These are phyloP conservation scores for Ochropleura plecta DNA, from an alignment of 2,888 invertebrate genomes.

Conservation along the genomic window DNA sequence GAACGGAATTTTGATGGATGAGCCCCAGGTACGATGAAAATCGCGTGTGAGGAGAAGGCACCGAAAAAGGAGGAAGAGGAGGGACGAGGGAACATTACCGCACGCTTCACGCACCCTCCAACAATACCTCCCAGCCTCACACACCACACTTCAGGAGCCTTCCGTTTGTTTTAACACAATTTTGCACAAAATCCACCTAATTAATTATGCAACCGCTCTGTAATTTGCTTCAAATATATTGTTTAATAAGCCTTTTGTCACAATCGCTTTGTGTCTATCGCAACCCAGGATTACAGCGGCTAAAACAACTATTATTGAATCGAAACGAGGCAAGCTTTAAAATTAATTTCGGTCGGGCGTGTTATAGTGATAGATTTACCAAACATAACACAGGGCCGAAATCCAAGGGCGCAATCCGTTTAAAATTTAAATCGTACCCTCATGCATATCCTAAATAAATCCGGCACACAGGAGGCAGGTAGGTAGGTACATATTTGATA, in stretches of 20 bases:
- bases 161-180: conserved; percentile 66
- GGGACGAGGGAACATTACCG: conserved; percentile 58
- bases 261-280: conserved; percentile 73
- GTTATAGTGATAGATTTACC: conserved; percentile 88
- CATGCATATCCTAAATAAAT: conserved; percentile 91
- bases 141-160: conserved; percentile 59
- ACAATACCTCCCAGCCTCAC: conserved; percentile 64
- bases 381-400: conserved; percentile 86
- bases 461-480: conserved; percentile 85
- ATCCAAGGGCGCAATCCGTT: conserved; percentile 90
- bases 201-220: conserved; percentile 72
- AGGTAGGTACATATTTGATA: conserved; percentile 90
- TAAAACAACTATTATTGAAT: conserved; percentile 85
- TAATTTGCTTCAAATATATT: conserved; percentile 75
- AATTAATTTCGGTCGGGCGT: conserved; percentile 73
- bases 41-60: conserved; percentile 42
- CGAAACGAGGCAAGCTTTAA: conserved; percentile 79
- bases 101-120: conserved; percentile 60
- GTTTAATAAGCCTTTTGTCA: conserved; percentile 80
- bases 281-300: conserved; percentile 77
- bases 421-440: conserved; percentile 90
- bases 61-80: conserved; percentile 53
- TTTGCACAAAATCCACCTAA: conserved; percentile 67
- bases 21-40: conserved; percentile 48
- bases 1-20: conserved; percentile 68